These are phyloP conservation scores for Lates japonicus DNA, from an alignment of 2,797 vertebrate genomes.

Conservation along the genomic window DNA sequence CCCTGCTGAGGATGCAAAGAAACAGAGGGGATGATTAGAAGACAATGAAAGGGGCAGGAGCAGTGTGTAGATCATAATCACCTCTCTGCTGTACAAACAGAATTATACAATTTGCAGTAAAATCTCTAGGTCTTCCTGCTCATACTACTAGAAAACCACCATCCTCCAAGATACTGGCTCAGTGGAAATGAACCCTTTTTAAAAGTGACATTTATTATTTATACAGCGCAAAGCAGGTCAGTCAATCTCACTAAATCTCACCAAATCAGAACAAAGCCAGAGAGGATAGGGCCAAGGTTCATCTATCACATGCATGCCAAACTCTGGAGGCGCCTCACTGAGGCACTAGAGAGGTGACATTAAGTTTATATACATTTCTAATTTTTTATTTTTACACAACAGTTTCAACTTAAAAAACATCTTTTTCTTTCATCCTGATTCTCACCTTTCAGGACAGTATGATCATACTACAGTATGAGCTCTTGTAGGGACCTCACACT, in stretches of 20 bases:
- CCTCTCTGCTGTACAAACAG: not conserved
- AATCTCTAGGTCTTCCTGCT: not conserved
- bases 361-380: too few species aligned
- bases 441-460: not conserved
- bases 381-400: not conserved
- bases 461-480: not conserved
- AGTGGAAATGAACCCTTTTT: not conserved
- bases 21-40: conserved; percentile 14
- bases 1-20: conserved; percentile 88
- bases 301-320: not conserved
- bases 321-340: not conserved
- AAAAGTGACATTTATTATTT: not conserved
- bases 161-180: not conserved
- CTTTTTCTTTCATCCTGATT: not conserved
- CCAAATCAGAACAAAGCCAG: not conserved
- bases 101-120: fast-evolving
- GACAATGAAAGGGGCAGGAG: not conserved
- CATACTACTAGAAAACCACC: not conserved
- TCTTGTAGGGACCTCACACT: conserved; percentile 1
- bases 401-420: not conserved
- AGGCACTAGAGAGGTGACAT: not conserved
- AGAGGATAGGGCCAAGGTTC: not conserved
- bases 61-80: not conserved
- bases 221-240: not conserved
- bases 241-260: not conserved